These are phyloP conservation scores for Alectura lathami DNA, from an alignment of 2,113 vertebrate genomes.

Conservation along the genomic window DNA sequence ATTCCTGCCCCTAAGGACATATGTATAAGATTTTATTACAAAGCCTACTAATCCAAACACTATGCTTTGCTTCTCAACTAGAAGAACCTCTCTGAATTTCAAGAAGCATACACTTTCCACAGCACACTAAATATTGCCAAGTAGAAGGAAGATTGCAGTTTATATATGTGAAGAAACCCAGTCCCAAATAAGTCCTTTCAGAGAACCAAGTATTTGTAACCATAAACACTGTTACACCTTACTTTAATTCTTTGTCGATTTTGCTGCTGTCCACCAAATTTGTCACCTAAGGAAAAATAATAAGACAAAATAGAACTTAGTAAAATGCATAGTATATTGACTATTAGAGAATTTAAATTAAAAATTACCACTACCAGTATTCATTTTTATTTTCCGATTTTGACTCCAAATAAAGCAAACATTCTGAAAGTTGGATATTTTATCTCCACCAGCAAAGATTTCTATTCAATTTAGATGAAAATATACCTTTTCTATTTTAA, in stretches of 20 bases:
- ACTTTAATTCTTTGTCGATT: conserved; percentile 71
- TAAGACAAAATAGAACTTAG: conserved; percentile 18
- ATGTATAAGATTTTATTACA: not conserved
- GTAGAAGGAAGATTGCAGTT: not conserved
- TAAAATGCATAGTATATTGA: not conserved
- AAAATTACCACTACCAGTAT: not conserved
- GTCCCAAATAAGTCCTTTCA: not conserved
- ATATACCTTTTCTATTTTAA: not conserved
- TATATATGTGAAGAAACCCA: not conserved
- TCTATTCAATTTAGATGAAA: not conserved
- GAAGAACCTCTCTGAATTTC: not conserved
- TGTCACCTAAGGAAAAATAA: conserved; percentile 60
- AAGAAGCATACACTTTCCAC: not conserved
- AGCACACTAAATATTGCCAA: not conserved
- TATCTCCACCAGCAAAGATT: not conserved
- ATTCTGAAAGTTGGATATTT: not conserved
- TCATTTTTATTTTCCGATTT: not conserved
- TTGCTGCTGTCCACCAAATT: conserved; percentile 38
- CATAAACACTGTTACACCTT: conserved; percentile 58
- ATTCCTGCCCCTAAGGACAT: not conserved
- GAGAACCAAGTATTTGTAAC: not conserved
- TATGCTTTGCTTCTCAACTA: not conserved
- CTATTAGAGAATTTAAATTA: not conserved
- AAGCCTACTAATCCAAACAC: not conserved
- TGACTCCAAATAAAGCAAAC: not conserved